Conservation (phyloP, 2,888 invertebrate species). For the Pterostichus madidus region DNA sequence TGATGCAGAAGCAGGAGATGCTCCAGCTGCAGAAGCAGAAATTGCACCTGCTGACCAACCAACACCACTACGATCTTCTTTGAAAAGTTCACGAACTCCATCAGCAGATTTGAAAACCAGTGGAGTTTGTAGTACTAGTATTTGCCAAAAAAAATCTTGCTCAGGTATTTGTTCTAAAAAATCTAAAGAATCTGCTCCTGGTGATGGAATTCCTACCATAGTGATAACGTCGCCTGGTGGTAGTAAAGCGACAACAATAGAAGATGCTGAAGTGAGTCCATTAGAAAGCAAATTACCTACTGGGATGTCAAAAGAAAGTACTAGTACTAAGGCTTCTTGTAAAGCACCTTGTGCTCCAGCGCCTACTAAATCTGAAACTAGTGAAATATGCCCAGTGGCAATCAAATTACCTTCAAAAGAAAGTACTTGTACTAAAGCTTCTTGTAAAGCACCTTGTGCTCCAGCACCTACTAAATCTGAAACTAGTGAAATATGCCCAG, state of each 20-base stretch:
- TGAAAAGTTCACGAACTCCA: too few species aligned
- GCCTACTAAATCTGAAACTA: neutral
- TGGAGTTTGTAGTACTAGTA: neutral
- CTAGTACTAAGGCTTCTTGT: conserved; percentile 4
- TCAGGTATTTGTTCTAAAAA: neutral
- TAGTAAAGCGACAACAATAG: neutral
- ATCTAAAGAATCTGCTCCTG: neutral
- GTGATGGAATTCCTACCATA: neutral
- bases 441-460: conserved; percentile 16
- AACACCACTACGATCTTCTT: too few species aligned
- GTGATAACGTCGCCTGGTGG: neutral
- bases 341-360: conserved; percentile 10
- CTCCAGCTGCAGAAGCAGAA: neutral
- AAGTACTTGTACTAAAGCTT: neutral
- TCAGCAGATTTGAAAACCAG: too few species aligned
- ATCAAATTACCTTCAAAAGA: neutral
- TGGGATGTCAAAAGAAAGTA: neutral
- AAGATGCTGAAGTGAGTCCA: neutral
- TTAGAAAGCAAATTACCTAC: neutral
- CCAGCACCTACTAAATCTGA: neutral
- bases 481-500: too few species aligned
- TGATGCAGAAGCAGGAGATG: neutral
- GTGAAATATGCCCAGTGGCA: too few species aligned
- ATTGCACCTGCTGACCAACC: neutral
- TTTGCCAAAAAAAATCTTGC: neutral